Conservation (phyloP, 2,888 invertebrate species). For the Leucophenga maculata region DNA sequence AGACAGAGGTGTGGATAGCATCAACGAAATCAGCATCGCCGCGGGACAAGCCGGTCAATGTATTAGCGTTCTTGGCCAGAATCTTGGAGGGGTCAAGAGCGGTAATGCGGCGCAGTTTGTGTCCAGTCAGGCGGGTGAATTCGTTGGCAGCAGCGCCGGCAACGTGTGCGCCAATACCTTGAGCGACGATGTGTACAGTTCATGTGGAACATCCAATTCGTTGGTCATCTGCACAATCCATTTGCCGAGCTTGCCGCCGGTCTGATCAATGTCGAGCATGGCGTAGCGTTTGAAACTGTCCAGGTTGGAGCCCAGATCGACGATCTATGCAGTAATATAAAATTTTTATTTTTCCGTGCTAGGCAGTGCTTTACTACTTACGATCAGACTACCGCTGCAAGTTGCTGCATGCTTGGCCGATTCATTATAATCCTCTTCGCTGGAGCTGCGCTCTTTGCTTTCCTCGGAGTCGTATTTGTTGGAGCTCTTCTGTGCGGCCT, state of each 20-base stretch:
- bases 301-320: slow-evolving; percentile 62
- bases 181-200: slow-evolving; percentile 66
- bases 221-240: slow-evolving; percentile 55
- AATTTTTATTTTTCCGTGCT: background rate
- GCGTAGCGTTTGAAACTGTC: slow-evolving; percentile 53
- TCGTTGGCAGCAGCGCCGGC: slow-evolving; percentile 67
- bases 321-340: slow-evolving; percentile 41
- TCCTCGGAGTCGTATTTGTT: slow-evolving; percentile 33
- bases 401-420: slow-evolving; percentile 41
- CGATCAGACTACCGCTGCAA: slow-evolving; percentile 57
- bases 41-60: slow-evolving; percentile 59
- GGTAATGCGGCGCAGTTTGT: slow-evolving; percentile 67
- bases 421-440: slow-evolving; percentile 53
- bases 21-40: slow-evolving; percentile 71
- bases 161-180: slow-evolving; percentile 67
- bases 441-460: slow-evolving; percentile 42
- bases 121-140: slow-evolving; percentile 59
- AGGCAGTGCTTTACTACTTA: slow-evolving; percentile 39
- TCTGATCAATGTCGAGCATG: slow-evolving; percentile 55
- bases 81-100: slow-evolving; percentile 66
- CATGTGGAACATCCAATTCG: slow-evolving; percentile 52
- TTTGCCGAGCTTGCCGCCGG: slow-evolving; percentile 60
- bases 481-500: slow-evolving; percentile 35
- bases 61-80: slow-evolving; percentile 53
- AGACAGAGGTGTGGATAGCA: slow-evolving; percentile 66